These are phyloP conservation scores for Champsocephalus gunnari DNA, from an alignment of 2,797 vertebrate species.

Conservation along the genomic window DNA sequence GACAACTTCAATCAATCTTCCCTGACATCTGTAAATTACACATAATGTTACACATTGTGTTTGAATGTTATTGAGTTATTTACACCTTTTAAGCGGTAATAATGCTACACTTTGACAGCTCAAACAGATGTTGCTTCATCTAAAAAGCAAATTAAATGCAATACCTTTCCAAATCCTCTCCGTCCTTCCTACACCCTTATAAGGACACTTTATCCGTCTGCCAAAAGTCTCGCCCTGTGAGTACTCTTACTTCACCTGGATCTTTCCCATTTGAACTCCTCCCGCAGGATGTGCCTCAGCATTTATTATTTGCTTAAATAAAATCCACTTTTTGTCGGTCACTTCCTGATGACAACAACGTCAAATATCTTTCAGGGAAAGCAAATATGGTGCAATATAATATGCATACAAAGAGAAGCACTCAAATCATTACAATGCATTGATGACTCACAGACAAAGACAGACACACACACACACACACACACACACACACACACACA, in stretches of 20 bases:
- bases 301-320: constrained; percentile 44
- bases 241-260: constrained; percentile 24
- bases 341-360: constrained; percentile 24
- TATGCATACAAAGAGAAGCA: not conserved
- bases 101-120: constrained; percentile 14
- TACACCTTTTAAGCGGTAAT: not conserved
- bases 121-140: constrained; percentile 55
- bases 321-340: constrained; percentile 1
- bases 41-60: not conserved
- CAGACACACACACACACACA: not conserved
- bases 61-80: constrained; percentile 2
- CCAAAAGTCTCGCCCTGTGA: constrained; percentile 28
- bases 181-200: constrained; percentile 69
- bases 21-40: not conserved
- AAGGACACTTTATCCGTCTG: constrained; percentile 55
- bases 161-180: constrained; percentile 34
- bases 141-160: constrained; percentile 20
- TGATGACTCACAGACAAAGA: constrained; percentile 2
- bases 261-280: constrained; percentile 14
- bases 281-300: constrained; percentile 36
- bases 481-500: constrained; percentile 33
- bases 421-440: not conserved
- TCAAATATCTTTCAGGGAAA: constrained; percentile 27
- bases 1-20: not conserved
- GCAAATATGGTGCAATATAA: constrained; percentile 54